Conservation (phyloP, 92 coral and sea anemone genomes). For the Porites lobata region DNA sequence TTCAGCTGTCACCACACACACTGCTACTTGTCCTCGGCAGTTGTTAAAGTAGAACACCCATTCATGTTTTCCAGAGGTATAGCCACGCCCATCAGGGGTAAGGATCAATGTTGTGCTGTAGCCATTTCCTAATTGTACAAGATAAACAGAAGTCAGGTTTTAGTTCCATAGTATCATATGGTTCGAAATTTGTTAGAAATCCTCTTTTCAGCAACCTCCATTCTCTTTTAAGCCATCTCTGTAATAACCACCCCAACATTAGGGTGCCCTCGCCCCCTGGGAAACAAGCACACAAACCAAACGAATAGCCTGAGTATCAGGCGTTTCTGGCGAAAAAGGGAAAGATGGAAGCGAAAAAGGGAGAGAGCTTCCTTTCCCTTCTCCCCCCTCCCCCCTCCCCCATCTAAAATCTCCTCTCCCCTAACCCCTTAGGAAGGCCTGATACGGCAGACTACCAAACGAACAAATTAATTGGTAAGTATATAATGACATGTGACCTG, state of each 20-base stretch:
- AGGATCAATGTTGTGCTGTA: conserved; percentile 88
- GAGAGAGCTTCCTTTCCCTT: too few relatives aligned
- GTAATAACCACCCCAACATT: neutral
- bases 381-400: too few relatives aligned
- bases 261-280: neutral
- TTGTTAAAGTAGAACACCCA: conserved; percentile 91
- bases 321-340: too few relatives aligned
- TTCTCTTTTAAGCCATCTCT: too few relatives aligned
- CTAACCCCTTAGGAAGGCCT: too few relatives aligned
- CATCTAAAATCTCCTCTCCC: too few relatives aligned
- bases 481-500: conserved; percentile 51
- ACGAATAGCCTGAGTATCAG: too few relatives aligned
- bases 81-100: conserved; percentile 90
- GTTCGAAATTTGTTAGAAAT: too few relatives aligned
- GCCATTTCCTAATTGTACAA: conserved; percentile 52
- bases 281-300: neutral
- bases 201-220: too few relatives aligned
- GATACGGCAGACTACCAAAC: too few relatives aligned
- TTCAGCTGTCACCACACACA: conserved; percentile 80
- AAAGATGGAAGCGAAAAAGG: too few relatives aligned
- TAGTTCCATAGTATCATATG: neutral
- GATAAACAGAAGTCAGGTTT: neutral
- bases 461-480: neutral
- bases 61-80: conserved; percentile 84
- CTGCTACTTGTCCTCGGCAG: conserved; percentile 92